Evolutionary conservation across 2,113 vertebrate species (phyloP).

Genomic region (Eptesicus fuscus): DNA sequence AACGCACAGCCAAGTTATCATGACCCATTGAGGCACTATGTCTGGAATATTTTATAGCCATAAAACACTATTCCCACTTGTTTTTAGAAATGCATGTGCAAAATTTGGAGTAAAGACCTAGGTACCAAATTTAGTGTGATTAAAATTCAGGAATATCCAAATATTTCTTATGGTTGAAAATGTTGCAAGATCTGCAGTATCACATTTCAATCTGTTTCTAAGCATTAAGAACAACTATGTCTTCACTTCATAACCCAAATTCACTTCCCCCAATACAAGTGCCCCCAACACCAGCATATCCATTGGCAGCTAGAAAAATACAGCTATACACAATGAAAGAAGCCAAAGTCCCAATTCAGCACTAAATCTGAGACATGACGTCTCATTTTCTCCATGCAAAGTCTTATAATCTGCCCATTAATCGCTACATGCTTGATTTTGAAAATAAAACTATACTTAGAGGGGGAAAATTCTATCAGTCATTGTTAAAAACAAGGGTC

Average conservation of each 20-base stretch:
- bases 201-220: not conserved
- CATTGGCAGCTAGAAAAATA: not conserved
- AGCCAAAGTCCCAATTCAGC: not conserved
- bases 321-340: not conserved
- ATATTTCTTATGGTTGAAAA: not conserved
- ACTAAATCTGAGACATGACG: not conserved
- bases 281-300: not conserved
- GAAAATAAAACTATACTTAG: conserved; percentile 5
- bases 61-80: not conserved
- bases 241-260: not conserved
- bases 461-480: not conserved
- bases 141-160: not conserved
- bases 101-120: not conserved
- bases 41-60: not conserved
- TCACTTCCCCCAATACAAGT: not conserved
- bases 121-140: not conserved
- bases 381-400: not conserved
- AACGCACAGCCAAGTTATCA: not conserved
- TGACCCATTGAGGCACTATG: not conserved
- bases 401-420: not conserved
- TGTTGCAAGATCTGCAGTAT: not conserved
- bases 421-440: not conserved
- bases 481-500: conserved; percentile 53
- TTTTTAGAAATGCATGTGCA: not conserved
- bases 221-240: not conserved